phyloP scores from a whole-genome alignment of 2,797 vertebrate genomes.

The Cossypha polioptera region DNA sequence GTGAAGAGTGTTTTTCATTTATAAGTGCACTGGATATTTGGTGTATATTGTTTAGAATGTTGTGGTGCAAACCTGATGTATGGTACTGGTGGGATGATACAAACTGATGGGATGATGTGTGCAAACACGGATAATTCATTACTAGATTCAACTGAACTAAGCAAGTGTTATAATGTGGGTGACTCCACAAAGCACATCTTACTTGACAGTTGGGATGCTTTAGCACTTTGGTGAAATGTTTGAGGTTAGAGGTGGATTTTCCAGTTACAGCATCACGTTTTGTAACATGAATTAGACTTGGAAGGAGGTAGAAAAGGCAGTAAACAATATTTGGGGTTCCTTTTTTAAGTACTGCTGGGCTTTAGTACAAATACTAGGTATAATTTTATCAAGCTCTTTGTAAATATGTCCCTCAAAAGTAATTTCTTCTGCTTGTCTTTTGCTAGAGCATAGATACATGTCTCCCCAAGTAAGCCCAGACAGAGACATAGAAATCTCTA shows the following conservation, averaged over 20 bases:
- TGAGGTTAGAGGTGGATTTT: background rate
- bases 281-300: background rate
- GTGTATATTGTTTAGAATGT: background rate
- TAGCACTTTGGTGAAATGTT: background rate
- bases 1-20: background rate
- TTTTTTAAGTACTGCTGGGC: background rate
- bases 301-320: background rate
- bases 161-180: background rate
- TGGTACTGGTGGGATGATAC: background rate
- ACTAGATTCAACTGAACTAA: background rate
- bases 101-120: background rate
- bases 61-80: background rate
- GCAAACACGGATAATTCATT: background rate
- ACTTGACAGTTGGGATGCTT: background rate
- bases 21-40: background rate
- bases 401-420: slow-evolving; percentile 35
- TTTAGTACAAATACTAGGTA: slow-evolving; percentile 22
- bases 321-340: background rate
- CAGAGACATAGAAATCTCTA: slow-evolving; percentile 46
- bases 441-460: background rate
- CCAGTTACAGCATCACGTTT: background rate
- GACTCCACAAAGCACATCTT: background rate
- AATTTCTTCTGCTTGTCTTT: slow-evolving; percentile 37
- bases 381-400: background rate
- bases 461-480: slow-evolving; percentile 48